phyloP scores from a whole-genome alignment of 2,888 invertebrate species.

The Morinoia aosen region DNA sequence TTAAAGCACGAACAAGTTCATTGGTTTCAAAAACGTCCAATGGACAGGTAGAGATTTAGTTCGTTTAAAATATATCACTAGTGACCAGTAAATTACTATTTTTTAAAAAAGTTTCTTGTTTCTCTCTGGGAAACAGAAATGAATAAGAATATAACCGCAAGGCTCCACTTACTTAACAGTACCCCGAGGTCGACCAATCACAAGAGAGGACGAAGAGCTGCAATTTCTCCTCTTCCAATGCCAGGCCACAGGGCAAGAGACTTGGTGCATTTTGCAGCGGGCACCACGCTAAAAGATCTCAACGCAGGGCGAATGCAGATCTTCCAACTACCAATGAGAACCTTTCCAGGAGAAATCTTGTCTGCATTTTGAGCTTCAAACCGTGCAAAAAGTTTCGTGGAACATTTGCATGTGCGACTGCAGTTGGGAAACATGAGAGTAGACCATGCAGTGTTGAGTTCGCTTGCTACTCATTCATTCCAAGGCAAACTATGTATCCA shows the following conservation, averaged over 20 bases:
- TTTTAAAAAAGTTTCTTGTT: no score
- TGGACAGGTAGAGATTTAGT: no score
- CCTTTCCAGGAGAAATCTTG: not conserved
- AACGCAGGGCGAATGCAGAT: not conserved
- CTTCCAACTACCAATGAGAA: conserved; percentile 10
- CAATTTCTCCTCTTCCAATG: not conserved
- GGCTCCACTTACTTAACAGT: no score
- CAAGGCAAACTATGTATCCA: no score
- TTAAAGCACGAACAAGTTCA: no score
- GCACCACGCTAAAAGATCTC: not conserved
- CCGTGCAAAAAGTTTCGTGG: not conserved
- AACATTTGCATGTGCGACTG: not conserved
- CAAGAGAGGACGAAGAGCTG: not conserved
- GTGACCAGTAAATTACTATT: no score
- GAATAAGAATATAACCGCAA: no score
- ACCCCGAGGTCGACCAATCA: not conserved
- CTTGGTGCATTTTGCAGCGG: not conserved
- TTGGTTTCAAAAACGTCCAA: no score
- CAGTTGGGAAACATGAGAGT: not conserved
- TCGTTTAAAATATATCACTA: no score
- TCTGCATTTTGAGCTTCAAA: not conserved
- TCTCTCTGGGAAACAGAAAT: no score
- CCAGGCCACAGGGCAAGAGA: not conserved
- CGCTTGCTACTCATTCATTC: not conserved
- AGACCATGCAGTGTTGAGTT: not conserved